phyloP scores from a whole-genome alignment of 2,888 invertebrate species.

The Hemicrepidius hirtus region DNA sequence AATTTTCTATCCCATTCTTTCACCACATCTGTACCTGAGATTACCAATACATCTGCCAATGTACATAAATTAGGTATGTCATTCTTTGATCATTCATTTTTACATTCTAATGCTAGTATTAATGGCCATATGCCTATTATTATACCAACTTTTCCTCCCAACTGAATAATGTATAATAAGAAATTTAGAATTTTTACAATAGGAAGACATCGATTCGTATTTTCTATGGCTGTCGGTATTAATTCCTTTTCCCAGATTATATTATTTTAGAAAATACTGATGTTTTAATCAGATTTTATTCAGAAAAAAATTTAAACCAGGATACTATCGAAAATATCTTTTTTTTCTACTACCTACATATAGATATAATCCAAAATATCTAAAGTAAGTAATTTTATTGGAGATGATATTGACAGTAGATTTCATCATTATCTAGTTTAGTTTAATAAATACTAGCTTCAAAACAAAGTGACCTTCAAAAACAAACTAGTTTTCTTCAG shows the following conservation, averaged over 20 bases:
- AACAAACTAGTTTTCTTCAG: conserved; percentile 41
- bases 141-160: conserved; percentile 71
- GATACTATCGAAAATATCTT: too few relatives aligned
- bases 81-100: conserved; percentile 71
- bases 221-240: conserved; percentile 1
- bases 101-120: conserved; percentile 67
- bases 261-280: too few relatives aligned
- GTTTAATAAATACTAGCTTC: conserved; percentile 27
- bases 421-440: neutral
- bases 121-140: conserved; percentile 71
- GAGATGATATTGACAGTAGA: neutral
- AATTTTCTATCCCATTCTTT: conserved; percentile 63
- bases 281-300: too few relatives aligned
- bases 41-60: conserved; percentile 64
- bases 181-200: conserved; percentile 17
- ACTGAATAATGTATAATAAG: conserved; percentile 56
- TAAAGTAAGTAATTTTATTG: neutral
- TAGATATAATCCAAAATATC: neutral
- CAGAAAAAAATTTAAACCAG: too few relatives aligned
- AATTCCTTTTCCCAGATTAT: neutral
- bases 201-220: neutral
- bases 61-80: conserved; percentile 71
- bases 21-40: conserved; percentile 68
- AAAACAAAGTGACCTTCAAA: conserved; percentile 51
- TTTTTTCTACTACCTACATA: too few relatives aligned